Evolutionary conservation across 2,797 vertebrate genomes (phyloP).

Genomic region (Helarctos malayanus): DNA sequence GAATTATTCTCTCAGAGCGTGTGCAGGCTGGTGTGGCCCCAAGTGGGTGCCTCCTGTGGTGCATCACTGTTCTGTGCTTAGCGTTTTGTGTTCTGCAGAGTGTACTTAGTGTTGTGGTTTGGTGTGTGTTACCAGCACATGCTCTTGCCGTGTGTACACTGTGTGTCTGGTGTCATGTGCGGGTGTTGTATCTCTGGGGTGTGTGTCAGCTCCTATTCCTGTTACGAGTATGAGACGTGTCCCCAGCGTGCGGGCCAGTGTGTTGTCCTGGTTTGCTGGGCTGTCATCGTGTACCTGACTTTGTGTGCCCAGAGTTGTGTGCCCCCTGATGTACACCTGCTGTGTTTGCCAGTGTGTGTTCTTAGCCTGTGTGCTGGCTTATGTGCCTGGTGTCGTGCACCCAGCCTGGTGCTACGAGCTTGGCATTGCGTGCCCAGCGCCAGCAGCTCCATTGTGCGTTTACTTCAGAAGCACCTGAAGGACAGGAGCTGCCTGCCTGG

Average conservation of each 20-base stretch:
- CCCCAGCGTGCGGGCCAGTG: not conserved
- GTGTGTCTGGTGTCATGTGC: not conserved
- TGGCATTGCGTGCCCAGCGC: rapidly evolving
- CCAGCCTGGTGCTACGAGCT: not conserved
- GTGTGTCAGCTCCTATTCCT: not conserved
- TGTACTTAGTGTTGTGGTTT: not conserved
- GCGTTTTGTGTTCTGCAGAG: not conserved
- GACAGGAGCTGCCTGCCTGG: rapidly evolving
- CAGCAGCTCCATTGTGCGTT: not conserved
- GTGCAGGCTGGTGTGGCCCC: not conserved
- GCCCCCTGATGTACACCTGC: not conserved
- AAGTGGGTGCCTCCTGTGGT: not conserved
- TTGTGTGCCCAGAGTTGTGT: not conserved
- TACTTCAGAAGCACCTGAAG: not conserved
- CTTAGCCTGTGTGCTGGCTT: not conserved
- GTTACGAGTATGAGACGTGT: no score
- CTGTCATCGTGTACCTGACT: not conserved
- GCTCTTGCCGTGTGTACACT: not conserved
- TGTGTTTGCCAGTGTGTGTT: not conserved
- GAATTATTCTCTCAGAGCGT: not conserved
- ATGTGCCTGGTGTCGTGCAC: rapidly evolving
- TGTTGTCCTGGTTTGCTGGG: not conserved
- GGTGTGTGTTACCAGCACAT: not conserved
- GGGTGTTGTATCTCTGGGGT: rapidly evolving
- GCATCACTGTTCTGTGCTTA: no score